Evolutionary conservation across 2,113 vertebrate genomes (phyloP), one percentile per base, ranked within the genome.

Genomic region (Axis porcinus): DNA sequence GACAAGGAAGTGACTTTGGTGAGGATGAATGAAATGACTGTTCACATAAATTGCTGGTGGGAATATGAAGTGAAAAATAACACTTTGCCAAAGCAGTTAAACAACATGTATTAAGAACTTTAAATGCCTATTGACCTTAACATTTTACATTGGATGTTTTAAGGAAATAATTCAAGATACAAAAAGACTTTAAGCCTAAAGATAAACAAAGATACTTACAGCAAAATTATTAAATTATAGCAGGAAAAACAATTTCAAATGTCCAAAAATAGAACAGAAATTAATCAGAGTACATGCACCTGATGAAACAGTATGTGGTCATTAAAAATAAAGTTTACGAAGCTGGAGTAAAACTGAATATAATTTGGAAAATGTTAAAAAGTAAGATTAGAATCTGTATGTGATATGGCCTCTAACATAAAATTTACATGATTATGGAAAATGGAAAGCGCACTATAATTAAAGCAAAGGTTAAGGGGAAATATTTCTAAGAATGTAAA

Each of bases 141-240:
- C 54, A 27, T 94, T 95, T 96, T 86, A 95, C 62, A 89, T 50
- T 28, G 19, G 28, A 2, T 91, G 40, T 70, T 91, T 86, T 55
- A 94, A 96, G 79, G 55, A 82, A 89, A 86, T 55, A 89, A 81
- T 67, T 86, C 19, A 96, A 94, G 76, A 54, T 76, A 85, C 58
- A 23, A 93, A 97, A 91, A 85, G 85, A 4, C 0, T 58, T 83
- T 87, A 45, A 86, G 30, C 15, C 62, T n/a, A 52, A 91, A 82
- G 70, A 36, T 70, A 95, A 21, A 43, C 58, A 86, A 33, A 79
- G 43, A 64, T 55, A 76, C 82, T 91, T 86, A 78, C 50, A 62
- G 16, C n/a, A 95, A 79, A 92, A 93, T 54, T 87, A 86, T 86
- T 64, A 93, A 82, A 91, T 30, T 57, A 1, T 52, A 94, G 36